Base-by-base conservation (phyloP, 2,797 vertebrate genomes). In the Psittacula echo region DNA sequence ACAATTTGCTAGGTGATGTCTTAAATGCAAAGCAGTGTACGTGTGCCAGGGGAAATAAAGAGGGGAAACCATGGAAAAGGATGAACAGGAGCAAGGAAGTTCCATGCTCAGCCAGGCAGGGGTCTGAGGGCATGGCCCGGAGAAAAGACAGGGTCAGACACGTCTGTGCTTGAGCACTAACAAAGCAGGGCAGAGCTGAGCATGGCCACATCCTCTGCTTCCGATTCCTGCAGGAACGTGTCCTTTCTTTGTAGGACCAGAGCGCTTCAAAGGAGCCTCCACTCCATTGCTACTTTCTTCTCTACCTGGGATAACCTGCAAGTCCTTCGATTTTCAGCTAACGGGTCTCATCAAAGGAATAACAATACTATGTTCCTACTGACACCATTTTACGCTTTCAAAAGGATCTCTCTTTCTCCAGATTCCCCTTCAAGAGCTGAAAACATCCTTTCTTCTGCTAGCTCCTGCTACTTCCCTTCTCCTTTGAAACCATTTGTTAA, bases 371-470 rank as follows among this genome's bases (percentile, higher is more conserved):
- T 30, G 41, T 71, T 90, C 83, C 71, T 45, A 56, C 83, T 53
- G 74, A 56, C 90, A 91, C 39, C 30, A 42, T 87, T 96, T 93
- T 37, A 51, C 64, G 56, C 87, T 66, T 91, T 51, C 13, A 51
- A 92, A 77, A 90, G 65, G 53, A 84, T 85, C 48, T 77, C 42
- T 73, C 61, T 85, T 71, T 65, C 82, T 73, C 26, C 39, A 53
- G 39, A 62, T 87, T 83, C 32, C 81, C 71, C 85, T 91, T 90
- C 87, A 93, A 85, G 66, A 17, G 58, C 29, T 73, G 73, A 48
- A 84, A 95, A 73, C 64, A 71, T 51, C 77, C 74, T 94, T 93
- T 93, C 74, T 95, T 88, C 91, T 93, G 3, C 62, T 29, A 2
- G 41, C 32, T 86, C 85, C 67, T 72, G 50, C 56, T 85, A 41